Conservation (phyloP, 2,888 invertebrate genomes). For the Pseudanteris insignis region DNA sequence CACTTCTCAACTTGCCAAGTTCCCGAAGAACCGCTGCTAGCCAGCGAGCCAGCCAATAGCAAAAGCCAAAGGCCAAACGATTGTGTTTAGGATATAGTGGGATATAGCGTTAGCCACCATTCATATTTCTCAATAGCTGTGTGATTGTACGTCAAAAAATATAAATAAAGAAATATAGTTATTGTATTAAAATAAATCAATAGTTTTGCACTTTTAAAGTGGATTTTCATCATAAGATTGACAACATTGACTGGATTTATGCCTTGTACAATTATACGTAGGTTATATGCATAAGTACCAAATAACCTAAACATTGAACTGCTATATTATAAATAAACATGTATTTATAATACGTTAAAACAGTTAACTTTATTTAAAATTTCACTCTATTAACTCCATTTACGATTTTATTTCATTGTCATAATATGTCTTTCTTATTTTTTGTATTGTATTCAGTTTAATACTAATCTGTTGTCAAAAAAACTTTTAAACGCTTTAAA, state of each 20-base stretch:
- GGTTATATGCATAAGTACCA: background rate
- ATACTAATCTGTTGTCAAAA: no score
- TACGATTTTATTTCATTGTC: background rate
- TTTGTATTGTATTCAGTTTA: no score
- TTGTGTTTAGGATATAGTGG: no score
- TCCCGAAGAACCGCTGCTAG: no score
- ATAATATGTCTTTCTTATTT: no score
- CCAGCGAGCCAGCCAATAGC: no score
- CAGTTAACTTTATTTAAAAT: no score
- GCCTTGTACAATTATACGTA: conserved; percentile 3
- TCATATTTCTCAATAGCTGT: background rate
- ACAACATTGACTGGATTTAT: conserved; percentile 1
- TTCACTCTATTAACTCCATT: background rate
- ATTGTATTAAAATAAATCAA: no score
- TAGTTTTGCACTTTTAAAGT: background rate
- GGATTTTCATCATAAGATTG: background rate
- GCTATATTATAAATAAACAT: background rate
- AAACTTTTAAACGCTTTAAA: conserved; percentile 1
- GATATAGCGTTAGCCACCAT: background rate
- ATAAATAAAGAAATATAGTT: conserved; percentile 13
- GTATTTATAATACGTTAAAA: no score
- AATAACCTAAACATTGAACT: conserved; percentile 1
- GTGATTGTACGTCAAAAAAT: conserved; percentile 1
- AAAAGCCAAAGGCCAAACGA: no score
- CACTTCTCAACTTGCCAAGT: no score